Evolutionary conservation across 2,113 vertebrate species (phyloP), one percentile per base, ranked within the genome.

Genomic region (Suricata suricatta): DNA sequence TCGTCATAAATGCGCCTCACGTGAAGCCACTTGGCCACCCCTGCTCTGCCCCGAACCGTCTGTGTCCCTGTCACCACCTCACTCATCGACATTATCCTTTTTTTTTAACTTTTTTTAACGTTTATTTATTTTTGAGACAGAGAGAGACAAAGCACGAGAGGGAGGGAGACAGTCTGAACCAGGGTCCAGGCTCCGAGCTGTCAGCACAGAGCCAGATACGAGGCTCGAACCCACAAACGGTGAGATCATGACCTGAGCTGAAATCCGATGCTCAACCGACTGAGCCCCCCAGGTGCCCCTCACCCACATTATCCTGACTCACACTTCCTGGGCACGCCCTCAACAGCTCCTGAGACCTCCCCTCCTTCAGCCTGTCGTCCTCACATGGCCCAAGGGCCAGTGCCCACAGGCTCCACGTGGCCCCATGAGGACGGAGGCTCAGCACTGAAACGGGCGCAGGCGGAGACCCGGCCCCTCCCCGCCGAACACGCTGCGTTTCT

Each of bases 371-470:
- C 0, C 15, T 38, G 41, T 8, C n/a, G 19, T 4, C 79, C 50
- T 47, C 41, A 5, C 16, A 3, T 2, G 31, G 4, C 63, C 47
- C 4, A 2, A 23, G 57, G 9, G 0, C 31, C 9, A 31, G 35
- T 3, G 13, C 50, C 33, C 3, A 50, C 5, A 0, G 1, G 16
- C 25, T 41, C 76, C 15, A 7, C 17, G 0, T 5, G 52, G 57
- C 23, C 72, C 0, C 0, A 1, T 4, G 7, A 11, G 71, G 33
- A 52, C 44, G 25, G 47, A 66, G 47, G 21, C 47, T 23, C 1
- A 4, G 47, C 5, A 44, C 23, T 0, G 11, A 19, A 11, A 7
- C 0, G 4, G 41, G 0, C 1, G 5, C 0, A 1, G 13, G 19
- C 33, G 0, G 0, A 33, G n/a, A 2, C 35, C 47, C 0, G 27